phyloP scores from a whole-genome alignment of 2,888 invertebrate species.

The Morinoia aosen region DNA sequence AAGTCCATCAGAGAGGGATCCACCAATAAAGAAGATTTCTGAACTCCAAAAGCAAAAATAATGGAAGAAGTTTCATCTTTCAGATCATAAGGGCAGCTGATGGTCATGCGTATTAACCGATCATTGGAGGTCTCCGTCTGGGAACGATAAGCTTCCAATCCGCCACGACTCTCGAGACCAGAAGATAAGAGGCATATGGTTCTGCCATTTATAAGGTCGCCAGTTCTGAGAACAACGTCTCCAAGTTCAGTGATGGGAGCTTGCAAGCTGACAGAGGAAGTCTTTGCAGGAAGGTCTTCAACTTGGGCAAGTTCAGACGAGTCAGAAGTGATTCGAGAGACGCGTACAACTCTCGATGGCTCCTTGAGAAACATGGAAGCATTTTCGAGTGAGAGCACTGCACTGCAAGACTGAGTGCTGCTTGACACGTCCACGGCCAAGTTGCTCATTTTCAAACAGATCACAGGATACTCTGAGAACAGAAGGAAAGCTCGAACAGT shows the following conservation, averaged over 20 bases:
- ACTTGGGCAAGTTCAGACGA: not conserved
- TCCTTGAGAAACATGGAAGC: conserved; percentile 5
- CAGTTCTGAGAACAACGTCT: not conserved
- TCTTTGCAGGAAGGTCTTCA: not conserved
- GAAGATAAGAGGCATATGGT: conserved; percentile 59
- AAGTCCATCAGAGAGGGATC: conserved; percentile 62
- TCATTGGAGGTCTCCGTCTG: conserved; percentile 58
- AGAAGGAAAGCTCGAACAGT: not conserved
- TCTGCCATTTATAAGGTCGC: conserved; percentile 53
- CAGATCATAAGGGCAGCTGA: conserved; percentile 61
- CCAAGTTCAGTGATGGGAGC: not conserved
- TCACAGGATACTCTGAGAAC: not conserved
- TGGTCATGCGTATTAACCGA: conserved; percentile 56
- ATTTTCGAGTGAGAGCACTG: not conserved
- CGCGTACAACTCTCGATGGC: not conserved
- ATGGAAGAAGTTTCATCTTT: conserved; percentile 58
- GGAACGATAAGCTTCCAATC: conserved; percentile 57
- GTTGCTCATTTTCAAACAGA: not conserved
- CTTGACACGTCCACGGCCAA: not conserved
- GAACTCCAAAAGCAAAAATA: conserved; percentile 60
- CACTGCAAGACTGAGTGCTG: conserved; percentile 28
- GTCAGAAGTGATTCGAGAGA: not conserved
- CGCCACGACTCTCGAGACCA: conserved; percentile 62
- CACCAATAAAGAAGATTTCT: conserved; percentile 60
- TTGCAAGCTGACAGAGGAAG: not conserved